These are phyloP conservation scores for Eulacestoma nigropectus DNA, from an alignment of 2,113 vertebrate genomes.

Conservation along the genomic window DNA sequence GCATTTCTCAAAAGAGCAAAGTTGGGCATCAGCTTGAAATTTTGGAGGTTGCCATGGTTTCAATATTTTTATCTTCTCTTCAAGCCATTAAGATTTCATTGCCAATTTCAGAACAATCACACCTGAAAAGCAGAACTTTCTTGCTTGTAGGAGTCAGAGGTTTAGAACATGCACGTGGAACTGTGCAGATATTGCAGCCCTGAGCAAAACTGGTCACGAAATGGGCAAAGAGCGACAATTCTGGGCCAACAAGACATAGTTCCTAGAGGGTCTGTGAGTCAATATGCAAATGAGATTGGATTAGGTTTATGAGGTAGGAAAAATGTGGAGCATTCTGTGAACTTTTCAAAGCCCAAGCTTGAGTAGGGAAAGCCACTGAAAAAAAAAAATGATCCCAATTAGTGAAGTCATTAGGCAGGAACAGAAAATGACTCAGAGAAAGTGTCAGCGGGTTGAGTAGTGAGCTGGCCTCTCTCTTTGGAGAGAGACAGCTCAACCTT, in stretches of 20 bases:
- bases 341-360: conserved; percentile 6
- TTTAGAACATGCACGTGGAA: neutral
- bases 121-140: neutral
- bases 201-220: neutral
- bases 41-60: conserved; percentile 54
- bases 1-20: neutral
- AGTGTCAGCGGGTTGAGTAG: neutral
- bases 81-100: conserved; percentile 1
- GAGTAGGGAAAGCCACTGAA: neutral
- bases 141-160: neutral
- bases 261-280: neutral
- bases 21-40: neutral
- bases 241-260: neutral
- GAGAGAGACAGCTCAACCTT: neutral
- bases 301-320: neutral
- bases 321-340: neutral
- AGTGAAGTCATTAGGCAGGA: neutral
- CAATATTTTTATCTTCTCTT: conserved; percentile 25
- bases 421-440: conserved; percentile 20
- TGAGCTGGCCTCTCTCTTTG: neutral
- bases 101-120: neutral
- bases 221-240: neutral
- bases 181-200: neutral
- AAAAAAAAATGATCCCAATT: neutral
- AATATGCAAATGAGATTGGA: neutral